Base-by-base conservation (phyloP, 1,140 invertebrate genomes). In the Pissodes strobi region DNA sequence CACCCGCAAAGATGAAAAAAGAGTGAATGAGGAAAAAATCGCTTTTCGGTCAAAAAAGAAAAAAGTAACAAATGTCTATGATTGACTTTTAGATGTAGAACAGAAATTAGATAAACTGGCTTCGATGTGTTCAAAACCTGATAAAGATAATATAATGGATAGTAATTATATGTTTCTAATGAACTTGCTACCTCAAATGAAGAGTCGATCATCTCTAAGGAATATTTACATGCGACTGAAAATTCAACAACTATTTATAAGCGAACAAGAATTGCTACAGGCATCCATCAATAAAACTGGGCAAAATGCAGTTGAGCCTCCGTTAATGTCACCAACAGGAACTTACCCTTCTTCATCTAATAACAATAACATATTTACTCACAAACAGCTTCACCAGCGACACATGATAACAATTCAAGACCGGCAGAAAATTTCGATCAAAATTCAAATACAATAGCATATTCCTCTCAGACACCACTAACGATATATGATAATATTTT, bases 71-170 rank as follows among this genome's bases (percentile, higher is more conserved):
- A 17, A 9, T 12, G 13, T 43, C 39, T 43, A 17, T 43, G 39
- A 43, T 43, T 13, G 39, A 43, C 39, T 43, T 43, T 43, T 43
- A 43, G 39, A 5, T 43, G 13, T 43, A 43, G 39, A 43, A 43
- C 15, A 43, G 6, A 43, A 9, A 43, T 43, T 43, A 43, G 39
- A 43, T 43, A 43, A 43, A n/a, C n/a, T n/a, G n/a, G n/a, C n/a
- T n/a, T n/a, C n/a, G n/a, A n/a, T n/a, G n/a, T n/a, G n/a, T n/a
- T n/a, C n/a, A n/a, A n/a, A n/a, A n/a, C n/a, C n/a, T n/a, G n/a
- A n/a, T n/a, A n/a, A n/a, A n/a, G n/a, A n/a, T n/a, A n/a, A n/a
- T n/a, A n/a, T n/a, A 43, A 43, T 43, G 9, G 9, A 12, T 17
- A 12, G 15, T 43, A 17, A 43, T 13, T 43, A 43, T 17, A 12